These are phyloP conservation scores for Gallirallus australis DNA, from an alignment of 2,797 vertebrate genomes.

Conservation along the genomic window DNA sequence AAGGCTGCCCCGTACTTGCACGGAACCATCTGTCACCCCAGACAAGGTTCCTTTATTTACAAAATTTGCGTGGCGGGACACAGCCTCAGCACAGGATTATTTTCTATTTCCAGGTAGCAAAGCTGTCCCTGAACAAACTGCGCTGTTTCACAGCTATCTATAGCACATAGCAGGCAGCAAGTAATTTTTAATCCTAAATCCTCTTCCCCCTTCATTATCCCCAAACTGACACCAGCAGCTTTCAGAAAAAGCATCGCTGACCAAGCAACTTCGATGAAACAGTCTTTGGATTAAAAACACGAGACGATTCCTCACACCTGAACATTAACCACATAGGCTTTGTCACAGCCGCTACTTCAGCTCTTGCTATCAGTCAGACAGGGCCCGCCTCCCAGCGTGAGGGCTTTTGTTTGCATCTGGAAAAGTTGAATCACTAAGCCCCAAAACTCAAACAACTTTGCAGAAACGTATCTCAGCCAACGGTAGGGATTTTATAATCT, in stretches of 20 bases:
- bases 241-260: not conserved
- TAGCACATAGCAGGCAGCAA: slow-evolving; percentile 53
- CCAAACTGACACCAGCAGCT: slow-evolving; percentile 43
- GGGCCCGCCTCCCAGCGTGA: not conserved
- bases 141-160: slow-evolving; percentile 59
- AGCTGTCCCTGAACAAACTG: slow-evolving; percentile 51
- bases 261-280: not conserved
- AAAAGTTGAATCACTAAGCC: not conserved
- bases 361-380: not conserved
- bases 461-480: not conserved
- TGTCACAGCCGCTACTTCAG: not conserved
- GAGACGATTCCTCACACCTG: not conserved
- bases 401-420: not conserved
- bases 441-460: not conserved
- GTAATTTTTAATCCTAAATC: slow-evolving; percentile 75
- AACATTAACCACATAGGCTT: not conserved
- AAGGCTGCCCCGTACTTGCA: not conserved
- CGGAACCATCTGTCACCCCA: not conserved
- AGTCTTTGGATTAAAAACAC: not conserved
- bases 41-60: not conserved
- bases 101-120: slow-evolving; percentile 76
- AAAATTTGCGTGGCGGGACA: not conserved
- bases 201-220: slow-evolving; percentile 58
- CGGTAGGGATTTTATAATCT: not conserved
- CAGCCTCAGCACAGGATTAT: slow-evolving; percentile 36